Conservation (phyloP, 2,888 invertebrate species). For the Heteropelma amictum region DNA sequence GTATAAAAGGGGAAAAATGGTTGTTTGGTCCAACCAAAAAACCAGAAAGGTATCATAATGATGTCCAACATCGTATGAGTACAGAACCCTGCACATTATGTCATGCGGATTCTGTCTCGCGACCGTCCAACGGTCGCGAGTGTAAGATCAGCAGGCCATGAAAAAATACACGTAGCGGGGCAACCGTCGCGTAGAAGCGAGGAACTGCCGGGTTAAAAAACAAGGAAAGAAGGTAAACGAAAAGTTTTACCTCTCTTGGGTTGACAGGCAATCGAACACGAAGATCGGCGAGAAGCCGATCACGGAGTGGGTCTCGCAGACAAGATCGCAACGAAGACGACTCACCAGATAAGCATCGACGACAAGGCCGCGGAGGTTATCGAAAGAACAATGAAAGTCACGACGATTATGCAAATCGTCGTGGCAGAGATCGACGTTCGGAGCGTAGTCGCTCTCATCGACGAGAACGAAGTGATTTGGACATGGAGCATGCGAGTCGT, state of each 20-base stretch:
- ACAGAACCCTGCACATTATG: too few relatives aligned
- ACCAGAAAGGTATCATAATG: neutral
- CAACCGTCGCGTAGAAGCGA: neutral
- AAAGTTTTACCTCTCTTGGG: too few relatives aligned
- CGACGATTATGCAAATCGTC: neutral
- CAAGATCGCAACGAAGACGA: neutral
- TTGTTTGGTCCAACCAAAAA: neutral
- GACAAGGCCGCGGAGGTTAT: neutral
- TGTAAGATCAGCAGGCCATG: neutral
- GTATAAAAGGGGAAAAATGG: too few relatives aligned
- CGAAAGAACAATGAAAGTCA: neutral
- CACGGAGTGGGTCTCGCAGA: neutral
- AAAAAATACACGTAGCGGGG: neutral
- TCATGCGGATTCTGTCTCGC: too few relatives aligned
- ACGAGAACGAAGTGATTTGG: neutral
- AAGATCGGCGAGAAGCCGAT: neutral
- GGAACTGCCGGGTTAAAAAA: neutral
- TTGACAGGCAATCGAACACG: neutral
- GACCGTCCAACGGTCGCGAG: too few relatives aligned
- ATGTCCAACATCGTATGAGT: too few relatives aligned
- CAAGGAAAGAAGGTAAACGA: too few relatives aligned
- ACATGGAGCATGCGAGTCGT: neutral
- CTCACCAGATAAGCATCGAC: too few relatives aligned
- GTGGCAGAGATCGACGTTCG: neutral
- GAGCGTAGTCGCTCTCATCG: neutral